Conservation (phyloP, 2,797 vertebrate genomes). For the Paratrypauchen microcephalus region DNA sequence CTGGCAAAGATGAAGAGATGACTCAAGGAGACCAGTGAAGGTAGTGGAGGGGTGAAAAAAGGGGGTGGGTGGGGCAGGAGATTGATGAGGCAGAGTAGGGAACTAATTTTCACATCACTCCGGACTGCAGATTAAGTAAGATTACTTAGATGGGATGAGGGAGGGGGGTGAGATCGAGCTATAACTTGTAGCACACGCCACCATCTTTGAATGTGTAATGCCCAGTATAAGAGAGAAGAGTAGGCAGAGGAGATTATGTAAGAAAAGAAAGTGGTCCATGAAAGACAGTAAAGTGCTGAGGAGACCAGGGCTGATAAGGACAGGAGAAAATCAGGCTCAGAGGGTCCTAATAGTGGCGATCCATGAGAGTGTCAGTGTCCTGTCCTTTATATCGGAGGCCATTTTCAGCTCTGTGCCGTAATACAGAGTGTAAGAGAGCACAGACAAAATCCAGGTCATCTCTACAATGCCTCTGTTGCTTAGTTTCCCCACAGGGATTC, state of each 20-base stretch:
- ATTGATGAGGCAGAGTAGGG: constrained; percentile 81
- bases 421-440: constrained; percentile 54
- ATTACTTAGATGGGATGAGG: constrained; percentile 77
- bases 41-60: constrained; percentile 14
- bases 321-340: constrained; percentile 58
- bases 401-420: constrained; percentile 44
- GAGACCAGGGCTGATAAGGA: constrained; percentile 60
- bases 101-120: constrained; percentile 85
- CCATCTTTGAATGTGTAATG: constrained; percentile 68
- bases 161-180: constrained; percentile 66
- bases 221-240: constrained; percentile 37
- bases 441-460: constrained; percentile 69
- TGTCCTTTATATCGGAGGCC: constrained; percentile 52
- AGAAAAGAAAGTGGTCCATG: constrained; percentile 19
- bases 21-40: constrained; percentile 20
- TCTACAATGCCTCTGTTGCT: constrained; percentile 46
- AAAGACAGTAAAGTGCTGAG: constrained; percentile 49
- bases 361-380: constrained; percentile 48
- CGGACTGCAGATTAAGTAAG: constrained; percentile 82
- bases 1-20: constrained; percentile 47
- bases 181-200: constrained; percentile 67
- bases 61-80: constrained; percentile 62
- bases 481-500: constrained; percentile 63
- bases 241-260: constrained; percentile 49
- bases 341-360: constrained; percentile 59